Evolutionary conservation across 1,140 invertebrate species (phyloP).

Genomic region (Drosophila setifemur): DNA sequence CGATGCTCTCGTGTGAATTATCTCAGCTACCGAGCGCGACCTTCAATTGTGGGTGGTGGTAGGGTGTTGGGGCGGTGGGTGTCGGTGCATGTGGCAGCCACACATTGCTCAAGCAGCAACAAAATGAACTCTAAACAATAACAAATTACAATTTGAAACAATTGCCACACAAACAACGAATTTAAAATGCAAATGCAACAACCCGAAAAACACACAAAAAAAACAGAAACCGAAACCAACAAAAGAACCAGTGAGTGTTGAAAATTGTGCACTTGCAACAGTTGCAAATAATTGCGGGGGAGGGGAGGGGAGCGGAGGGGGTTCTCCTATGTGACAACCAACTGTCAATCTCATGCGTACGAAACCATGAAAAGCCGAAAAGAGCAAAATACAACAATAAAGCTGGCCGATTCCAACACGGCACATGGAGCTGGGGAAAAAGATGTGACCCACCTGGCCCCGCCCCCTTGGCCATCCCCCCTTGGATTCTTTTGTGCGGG

Average conservation of each 20-base stretch:
- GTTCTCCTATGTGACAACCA: slow-evolving; percentile 46
- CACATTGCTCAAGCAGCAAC: slow-evolving; percentile 58
- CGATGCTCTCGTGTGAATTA: slow-evolving; percentile 58
- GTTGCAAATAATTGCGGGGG: slow-evolving; percentile 25
- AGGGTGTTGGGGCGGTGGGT: not conserved
- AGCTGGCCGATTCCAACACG: slow-evolving; percentile 13
- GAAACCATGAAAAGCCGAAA: slow-evolving; percentile 71
- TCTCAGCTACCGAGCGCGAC: slow-evolving; percentile 54
- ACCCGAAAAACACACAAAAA: slow-evolving; percentile 25
- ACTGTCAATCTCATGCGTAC: slow-evolving; percentile 81
- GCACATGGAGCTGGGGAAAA: slow-evolving; percentile 1
- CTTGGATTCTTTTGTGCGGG: slow-evolving; percentile 15
- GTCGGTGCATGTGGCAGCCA: slow-evolving; percentile 11
- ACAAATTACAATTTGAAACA: slow-evolving; percentile 68
- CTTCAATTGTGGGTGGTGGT: slow-evolving; percentile 42
- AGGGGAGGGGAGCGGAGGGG: not conserved
- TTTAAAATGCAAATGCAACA: slow-evolving; percentile 75
- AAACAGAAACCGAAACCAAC: slow-evolving; percentile 40
- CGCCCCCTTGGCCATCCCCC: not conserved
- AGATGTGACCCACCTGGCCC: not conserved
- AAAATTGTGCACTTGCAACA: slow-evolving; percentile 61
- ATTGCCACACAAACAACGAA: slow-evolving; percentile 64
- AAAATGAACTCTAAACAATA: slow-evolving; percentile 70
- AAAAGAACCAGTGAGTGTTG: slow-evolving; percentile 69
- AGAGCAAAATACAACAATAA: slow-evolving; percentile 36